Evolutionary conservation across 2,888 invertebrate genomes (phyloP), one percentile per base, ranked within the genome.

Genomic region (Himalopsyche japonica): DNA sequence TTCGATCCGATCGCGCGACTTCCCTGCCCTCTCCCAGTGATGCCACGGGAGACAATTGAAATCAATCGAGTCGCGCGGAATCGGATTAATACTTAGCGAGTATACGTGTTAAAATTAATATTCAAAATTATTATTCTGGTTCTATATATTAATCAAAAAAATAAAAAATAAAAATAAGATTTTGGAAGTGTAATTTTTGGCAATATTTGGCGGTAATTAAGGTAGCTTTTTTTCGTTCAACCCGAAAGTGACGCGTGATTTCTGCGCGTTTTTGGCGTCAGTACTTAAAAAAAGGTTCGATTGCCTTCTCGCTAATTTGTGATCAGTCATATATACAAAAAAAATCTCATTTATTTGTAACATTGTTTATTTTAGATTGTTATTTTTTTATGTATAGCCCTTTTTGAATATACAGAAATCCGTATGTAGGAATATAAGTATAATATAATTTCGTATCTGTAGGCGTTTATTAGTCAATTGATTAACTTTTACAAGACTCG

Each of bases 331-430:
- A 83, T 49, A 20, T 76, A 37, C 57, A 80, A 84, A 43, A 43
- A 48, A 80, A 80, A 80, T 80, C 24, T 49, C 30, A 80, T 47
- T 80, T 48, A 48, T 43, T 43, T 43, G 43, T 43, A 43, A 43
- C 43, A 15, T 57, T 57, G 47, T 37, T 49, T 15, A 32, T 83
- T 81, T 81, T 78, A 81, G 79, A 79, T 82, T 82, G 90, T 90
- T 91, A 90, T 90, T 84, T 84, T 84, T 78, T 79, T 78, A 77
- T 81, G 57, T 57, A 57, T 34, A 84, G 83, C 85, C 85, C 82
- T 83, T 84, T 85, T 86, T 81, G 84, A 84, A 48, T 80, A 82
- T 84, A 81, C 76, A 30, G 78, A 76, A 84, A 79, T 85, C 84
- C 84, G 85, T 82, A 85, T 79, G 80, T 84, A 86, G 86, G 82